A percentile compares a stretch with the other conserved stretches of the same genome.
Evolutionary conservation across 35 echinoderm and acorn worm species (phyloP).

Genomic region (Strongylocentrotus purpuratus): DNA sequence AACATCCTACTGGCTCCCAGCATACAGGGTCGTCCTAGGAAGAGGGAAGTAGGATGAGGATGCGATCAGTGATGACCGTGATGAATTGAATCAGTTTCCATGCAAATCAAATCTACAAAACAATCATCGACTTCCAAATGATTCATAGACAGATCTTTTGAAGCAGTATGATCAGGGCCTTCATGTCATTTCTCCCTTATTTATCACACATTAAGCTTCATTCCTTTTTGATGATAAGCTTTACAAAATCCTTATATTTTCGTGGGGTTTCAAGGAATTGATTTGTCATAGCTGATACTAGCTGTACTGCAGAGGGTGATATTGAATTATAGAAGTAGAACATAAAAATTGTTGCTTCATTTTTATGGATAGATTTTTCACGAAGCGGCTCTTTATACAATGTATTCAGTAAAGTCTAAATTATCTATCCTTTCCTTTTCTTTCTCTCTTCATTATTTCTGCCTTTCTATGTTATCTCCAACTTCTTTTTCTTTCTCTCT

Average conservation of each 20-base stretch:
- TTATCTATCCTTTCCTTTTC: background rate
- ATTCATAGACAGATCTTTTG: background rate
- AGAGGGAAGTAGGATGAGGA: background rate
- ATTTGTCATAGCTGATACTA: background rate
- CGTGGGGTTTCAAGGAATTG: background rate
- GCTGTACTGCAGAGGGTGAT: background rate
- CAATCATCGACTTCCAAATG: background rate
- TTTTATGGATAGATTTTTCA: background rate
- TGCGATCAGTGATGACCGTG: background rate
- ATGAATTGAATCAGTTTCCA: constrained; percentile 2
- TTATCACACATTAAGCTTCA: background rate
- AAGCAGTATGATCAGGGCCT: background rate
- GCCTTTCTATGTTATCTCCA: background rate
- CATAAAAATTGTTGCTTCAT: background rate
- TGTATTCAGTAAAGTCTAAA: background rate
- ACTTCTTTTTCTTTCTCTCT: background rate
- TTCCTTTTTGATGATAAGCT: background rate
- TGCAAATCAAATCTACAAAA: constrained; percentile 7
- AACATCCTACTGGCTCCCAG: background rate
- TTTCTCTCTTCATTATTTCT: background rate
- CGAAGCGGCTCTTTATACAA: background rate
- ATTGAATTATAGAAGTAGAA: background rate
- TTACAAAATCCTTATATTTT: background rate
- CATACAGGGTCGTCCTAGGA: background rate
- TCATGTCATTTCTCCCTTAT: background rate